phyloP scores from a whole-genome alignment of 2,113 vertebrate genomes.

The Dromiciops gliroides region DNA sequence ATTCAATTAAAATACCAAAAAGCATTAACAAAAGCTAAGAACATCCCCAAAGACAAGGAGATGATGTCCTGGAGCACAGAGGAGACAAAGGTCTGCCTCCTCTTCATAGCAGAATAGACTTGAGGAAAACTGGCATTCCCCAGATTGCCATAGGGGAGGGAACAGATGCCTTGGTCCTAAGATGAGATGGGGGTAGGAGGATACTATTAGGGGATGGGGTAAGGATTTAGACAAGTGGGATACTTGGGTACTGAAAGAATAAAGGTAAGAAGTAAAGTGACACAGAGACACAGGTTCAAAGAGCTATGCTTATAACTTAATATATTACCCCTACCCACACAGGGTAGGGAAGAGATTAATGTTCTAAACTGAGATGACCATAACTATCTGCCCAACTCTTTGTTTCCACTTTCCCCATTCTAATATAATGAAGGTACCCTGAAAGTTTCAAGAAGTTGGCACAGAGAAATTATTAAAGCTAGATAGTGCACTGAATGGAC shows the following conservation, averaged over 20 bases:
- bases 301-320: background rate
- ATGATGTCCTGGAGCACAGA: conserved; percentile 52
- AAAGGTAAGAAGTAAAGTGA: background rate
- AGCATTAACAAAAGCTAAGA: conserved; percentile 71
- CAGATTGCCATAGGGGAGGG: background rate
- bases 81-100: conserved; percentile 26
- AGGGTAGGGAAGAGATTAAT: background rate
- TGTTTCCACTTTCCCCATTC: conserved; percentile 23
- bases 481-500: background rate
- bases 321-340: background rate
- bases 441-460: background rate
- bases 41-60: conserved; percentile 66
- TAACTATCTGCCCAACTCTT: background rate
- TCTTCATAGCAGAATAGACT: background rate
- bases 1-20: conserved; percentile 75
- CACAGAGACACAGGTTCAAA: background rate
- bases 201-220: conserved; percentile 20
- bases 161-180: background rate
- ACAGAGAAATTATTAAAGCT: conserved; percentile 8
- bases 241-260: background rate
- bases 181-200: conserved; percentile 30
- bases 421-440: conserved; percentile 15
- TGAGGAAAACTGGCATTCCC: conserved; percentile 5
- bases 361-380: conserved; percentile 14
- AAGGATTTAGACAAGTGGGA: conserved; percentile 12